Evolutionary conservation across 2,797 vertebrate species (phyloP), one percentile per base, ranked within the genome.

Genomic region (Chanos chanos): DNA sequence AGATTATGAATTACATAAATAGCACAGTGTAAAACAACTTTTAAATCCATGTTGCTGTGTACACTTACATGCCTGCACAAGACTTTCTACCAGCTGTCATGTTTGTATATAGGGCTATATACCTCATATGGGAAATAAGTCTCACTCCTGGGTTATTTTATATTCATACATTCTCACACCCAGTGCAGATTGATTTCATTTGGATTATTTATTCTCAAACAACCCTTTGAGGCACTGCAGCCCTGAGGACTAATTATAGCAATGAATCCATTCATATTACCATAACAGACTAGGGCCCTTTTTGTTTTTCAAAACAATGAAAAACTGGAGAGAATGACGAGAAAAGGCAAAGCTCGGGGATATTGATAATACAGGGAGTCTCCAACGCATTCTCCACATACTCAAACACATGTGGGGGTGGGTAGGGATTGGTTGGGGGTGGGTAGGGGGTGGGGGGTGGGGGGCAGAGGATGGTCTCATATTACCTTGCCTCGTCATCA

Each of bases 231-330:
- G 72, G 58, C 43, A 7, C 44, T 27, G 18, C 59, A 57, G 56
- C 65, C 67, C 69, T 37, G 52, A 71, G 63, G 66, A 52, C 61
- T 74, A 70, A 76, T 76, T 76, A 66, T 48, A 44, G 72, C 52
- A 65, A 56, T 53, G 36, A 61, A 70, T 71, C 60, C 61, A 50
- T 71, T 75, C 61, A 50, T 66, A 63, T 64, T 73, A 52, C 60
- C 71, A 67, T 71, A 69, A 66, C 59, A 48, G 57, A 41, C 66
- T 56, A 63, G 16, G 33, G 4, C 37, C 56, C 18, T 71, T 68
- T 69, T 64, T 41, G 57, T 69, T 56, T 65, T 39, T 49, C 22
- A 31, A 61, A 69, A 64, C 71, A 64, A 59, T 58, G 7, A 27
- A 24, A 40, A 39, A 53, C n/a, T n/a, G 63, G 16, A 40, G 22